Evolutionary conservation across 2,888 invertebrate genomes (phyloP), one percentile per base, ranked within the genome.

Genomic region (Nesidiocoris tenuis): DNA sequence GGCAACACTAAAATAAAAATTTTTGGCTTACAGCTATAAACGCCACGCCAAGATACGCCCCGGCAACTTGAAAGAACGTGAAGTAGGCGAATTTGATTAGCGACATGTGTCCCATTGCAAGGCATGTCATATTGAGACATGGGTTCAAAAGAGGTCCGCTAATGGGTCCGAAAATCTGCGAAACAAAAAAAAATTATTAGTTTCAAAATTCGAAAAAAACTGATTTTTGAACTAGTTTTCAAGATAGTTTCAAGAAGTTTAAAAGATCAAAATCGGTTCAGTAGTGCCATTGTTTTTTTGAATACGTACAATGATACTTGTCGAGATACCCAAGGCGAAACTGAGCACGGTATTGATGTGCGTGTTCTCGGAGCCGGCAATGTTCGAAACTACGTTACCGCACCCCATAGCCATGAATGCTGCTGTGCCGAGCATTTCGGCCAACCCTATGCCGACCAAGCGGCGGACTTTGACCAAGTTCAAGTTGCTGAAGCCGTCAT

Each of bases 111-210:
- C 84, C 84, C 1, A 84, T 81, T 3, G 85, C 81, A 0, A 85
- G 79, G 1, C 83, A 79, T 5, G 83, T 83, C 1, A 84, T 77
- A 12, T 84, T 84, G n/a, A 85, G 81, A 0, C 84, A 82, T 9
- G 85, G 85, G 78, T 85, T 85, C 21, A 85, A 79, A 77, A 85
- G 84, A 17, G 84, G 83, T 12, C 82, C 81, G 75, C 84, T 85
- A 59, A 85, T 83, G 61, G 85, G 85, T 1, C 83, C 84, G 56
- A 85, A 81, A 57, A 82, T 82, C 85, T 85, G 81, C 3, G 81
- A 82, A 79, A 78, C 1, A 39, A 16, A 74, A 24, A 59, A 57
- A 18, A 1, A n/a, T n/a, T n/a, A n/a, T n/a, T n/a, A n/a, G n/a
- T n/a, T n/a, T n/a, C n/a, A 56, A 1, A 21, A 12, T 1, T 17